Percentiles rank a stretch among this genome's conserved stretches.
Evolutionary conservation across 2,113 vertebrate genomes (phyloP).

Genomic region (Mormyrus lacerda): DNA sequence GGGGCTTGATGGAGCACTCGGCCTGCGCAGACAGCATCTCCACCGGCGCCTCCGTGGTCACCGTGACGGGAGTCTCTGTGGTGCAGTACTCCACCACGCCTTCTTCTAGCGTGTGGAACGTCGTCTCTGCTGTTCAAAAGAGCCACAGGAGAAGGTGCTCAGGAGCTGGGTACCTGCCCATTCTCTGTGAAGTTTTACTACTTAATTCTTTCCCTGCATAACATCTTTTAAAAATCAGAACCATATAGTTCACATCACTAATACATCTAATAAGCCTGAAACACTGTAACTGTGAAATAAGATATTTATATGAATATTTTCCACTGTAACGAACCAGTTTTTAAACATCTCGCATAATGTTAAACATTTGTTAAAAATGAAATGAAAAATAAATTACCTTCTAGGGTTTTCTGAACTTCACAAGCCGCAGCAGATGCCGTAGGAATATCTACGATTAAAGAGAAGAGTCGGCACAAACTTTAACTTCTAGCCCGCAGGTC

Average conservation of each 20-base stretch:
- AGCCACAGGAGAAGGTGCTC: background rate
- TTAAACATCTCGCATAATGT: background rate
- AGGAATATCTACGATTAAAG: slow-evolving; percentile 49
- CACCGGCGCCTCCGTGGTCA: slow-evolving; percentile 69
- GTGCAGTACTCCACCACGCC: slow-evolving; percentile 93
- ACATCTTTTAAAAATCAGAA: background rate
- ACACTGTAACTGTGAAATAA: background rate
- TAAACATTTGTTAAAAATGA: too few relatives aligned
- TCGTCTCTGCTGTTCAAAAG: slow-evolving; percentile 64
- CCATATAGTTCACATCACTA: background rate
- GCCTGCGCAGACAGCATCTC: slow-evolving; percentile 73
- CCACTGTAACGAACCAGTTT: background rate
- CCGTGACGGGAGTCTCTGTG: slow-evolving; percentile 63
- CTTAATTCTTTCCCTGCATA: background rate
- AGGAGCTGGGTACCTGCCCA: background rate
- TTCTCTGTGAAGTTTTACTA: background rate
- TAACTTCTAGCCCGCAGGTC: background rate
- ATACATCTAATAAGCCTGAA: background rate
- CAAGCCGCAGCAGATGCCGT: slow-evolving; percentile 47
- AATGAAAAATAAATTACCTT: too few relatives aligned
- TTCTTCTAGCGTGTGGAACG: slow-evolving; percentile 83
- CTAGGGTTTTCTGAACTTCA: slow-evolving; percentile 55
- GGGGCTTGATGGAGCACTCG: slow-evolving; percentile 74
- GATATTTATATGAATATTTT: background rate
- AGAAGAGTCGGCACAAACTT: slow-evolving; percentile 4